These are phyloP conservation scores for Esox lucius DNA, from an alignment of 2,797 vertebrate genomes.

Conservation along the genomic window DNA sequence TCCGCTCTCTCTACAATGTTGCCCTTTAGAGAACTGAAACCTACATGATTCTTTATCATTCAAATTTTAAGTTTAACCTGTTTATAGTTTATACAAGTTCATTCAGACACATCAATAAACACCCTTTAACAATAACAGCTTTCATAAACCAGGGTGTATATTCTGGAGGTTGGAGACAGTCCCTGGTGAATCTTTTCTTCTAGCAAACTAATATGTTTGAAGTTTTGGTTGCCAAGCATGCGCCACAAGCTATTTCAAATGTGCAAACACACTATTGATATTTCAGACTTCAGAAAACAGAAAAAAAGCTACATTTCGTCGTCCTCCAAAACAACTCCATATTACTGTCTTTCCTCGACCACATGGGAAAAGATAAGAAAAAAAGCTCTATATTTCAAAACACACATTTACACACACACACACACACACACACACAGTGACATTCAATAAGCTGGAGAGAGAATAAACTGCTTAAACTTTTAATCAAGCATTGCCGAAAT, in stretches of 20 bases:
- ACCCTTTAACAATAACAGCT: constrained; percentile 58
- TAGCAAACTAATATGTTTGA: constrained; percentile 78
- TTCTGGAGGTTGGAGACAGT: constrained; percentile 62
- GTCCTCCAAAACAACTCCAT: constrained; percentile 63
- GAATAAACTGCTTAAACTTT: too few relatives aligned
- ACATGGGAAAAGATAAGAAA: constrained; percentile 61
- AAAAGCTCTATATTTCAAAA: constrained; percentile 43
- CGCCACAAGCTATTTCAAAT: constrained; percentile 76
- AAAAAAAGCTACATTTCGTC: constrained; percentile 42
- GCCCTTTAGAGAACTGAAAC: constrained; percentile 47
- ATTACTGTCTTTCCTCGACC: constrained; percentile 55
- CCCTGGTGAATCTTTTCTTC: constrained; percentile 66
- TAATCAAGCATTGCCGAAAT: too few relatives aligned
- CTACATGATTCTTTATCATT: constrained; percentile 52
- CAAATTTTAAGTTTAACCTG: constrained; percentile 70
- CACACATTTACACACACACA: constrained; percentile 15
- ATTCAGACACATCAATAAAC: constrained; percentile 34
- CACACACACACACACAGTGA: constrained; percentile 10
- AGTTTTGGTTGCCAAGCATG: constrained; percentile 69
- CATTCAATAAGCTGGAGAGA: background rate
- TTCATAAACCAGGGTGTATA: constrained; percentile 63
- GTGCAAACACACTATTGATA: constrained; percentile 72
- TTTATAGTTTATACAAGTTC: constrained; percentile 65
- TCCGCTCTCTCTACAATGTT: constrained; percentile 1
- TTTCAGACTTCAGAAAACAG: constrained; percentile 72